Base-by-base conservation (phyloP, 2,797 vertebrate species). In the Chrysolophus pictus region DNA sequence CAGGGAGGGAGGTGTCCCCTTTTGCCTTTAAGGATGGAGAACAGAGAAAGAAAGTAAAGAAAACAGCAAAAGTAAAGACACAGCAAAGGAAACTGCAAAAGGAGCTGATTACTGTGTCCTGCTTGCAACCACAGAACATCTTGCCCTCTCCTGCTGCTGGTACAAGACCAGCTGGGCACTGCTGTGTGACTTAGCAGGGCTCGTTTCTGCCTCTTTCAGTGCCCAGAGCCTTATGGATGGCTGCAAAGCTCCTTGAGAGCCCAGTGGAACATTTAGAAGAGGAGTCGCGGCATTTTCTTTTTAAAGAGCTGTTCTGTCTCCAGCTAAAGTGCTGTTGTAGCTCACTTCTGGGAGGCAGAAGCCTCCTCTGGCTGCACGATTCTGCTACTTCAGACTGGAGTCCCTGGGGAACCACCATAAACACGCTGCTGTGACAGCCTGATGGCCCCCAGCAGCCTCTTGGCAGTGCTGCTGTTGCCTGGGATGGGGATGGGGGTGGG, bases 351-450 rank as follows among this genome's bases (percentile, higher is more conserved):
- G 70, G 46, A 55, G 39, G 68, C 65, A 78, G 47, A 59, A 39
- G 51, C 37, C 56, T 58, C 39, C 37, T n/a, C 16, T 0, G 31
- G 35, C 14, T 8, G 60, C n/a, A 28, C 31, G 51, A 42, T 84
- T 70, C 17, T 5, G 24, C 83, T 74, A 0, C 84, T 93, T 87
- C 84, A 63, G 44, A 58, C 80, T 73, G 49, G 56, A 68, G 69
- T 71, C 88, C 88, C 73, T 15, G 5, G 88, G 84, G 94, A 93
- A 47, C 63, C 79, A n/a, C 63, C 86, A 47, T 1, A 55, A 93
- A 84, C 77, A 62, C 2, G 1, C 82, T 59, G 41, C 21, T 8
- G 23, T 93, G 75, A 56, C 77, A 63, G 81, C 22, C 65, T 42
- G 10, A 81, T 17, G 75, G 68, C 55, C 60, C 85, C 85, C 39